Conservation (phyloP, 2,797 vertebrate species). For the Petrocephalus schoutedeni region DNA sequence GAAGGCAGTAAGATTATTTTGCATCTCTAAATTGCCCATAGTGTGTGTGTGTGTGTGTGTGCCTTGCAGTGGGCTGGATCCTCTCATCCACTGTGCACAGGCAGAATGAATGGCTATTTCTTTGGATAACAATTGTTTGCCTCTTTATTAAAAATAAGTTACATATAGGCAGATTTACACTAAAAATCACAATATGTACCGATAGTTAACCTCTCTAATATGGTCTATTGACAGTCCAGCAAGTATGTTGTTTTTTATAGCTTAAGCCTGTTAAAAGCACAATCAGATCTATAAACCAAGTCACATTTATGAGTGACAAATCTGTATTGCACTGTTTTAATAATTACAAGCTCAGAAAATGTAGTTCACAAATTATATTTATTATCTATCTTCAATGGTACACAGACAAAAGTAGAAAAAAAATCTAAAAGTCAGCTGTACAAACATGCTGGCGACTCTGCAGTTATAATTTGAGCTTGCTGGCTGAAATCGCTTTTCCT, state of each 20-base stretch:
- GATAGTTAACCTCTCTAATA: background rate
- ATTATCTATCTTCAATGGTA: background rate
- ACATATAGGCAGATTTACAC: background rate
- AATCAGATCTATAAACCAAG: background rate
- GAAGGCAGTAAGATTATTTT: background rate
- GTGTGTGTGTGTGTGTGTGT: background rate
- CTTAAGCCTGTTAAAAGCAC: background rate
- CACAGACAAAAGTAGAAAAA: background rate
- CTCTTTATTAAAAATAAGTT: background rate
- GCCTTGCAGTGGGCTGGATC: background rate
- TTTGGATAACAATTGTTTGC: background rate
- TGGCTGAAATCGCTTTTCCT: slow-evolving; percentile 70
- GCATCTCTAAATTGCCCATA: background rate
- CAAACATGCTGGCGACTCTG: slow-evolving; percentile 31
- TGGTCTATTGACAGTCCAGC: background rate
- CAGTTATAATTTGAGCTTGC: slow-evolving; percentile 83
- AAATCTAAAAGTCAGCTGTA: slow-evolving; percentile 41
- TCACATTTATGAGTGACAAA: background rate
- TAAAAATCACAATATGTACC: background rate
- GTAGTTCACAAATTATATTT: background rate
- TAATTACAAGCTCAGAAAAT: background rate
- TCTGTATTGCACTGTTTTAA: background rate
- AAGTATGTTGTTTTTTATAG: background rate
- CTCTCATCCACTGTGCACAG: background rate
- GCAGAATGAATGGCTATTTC: background rate